phyloP scores from a whole-genome alignment of 1,140 invertebrate genomes.

The Theocolax elegans region DNA sequence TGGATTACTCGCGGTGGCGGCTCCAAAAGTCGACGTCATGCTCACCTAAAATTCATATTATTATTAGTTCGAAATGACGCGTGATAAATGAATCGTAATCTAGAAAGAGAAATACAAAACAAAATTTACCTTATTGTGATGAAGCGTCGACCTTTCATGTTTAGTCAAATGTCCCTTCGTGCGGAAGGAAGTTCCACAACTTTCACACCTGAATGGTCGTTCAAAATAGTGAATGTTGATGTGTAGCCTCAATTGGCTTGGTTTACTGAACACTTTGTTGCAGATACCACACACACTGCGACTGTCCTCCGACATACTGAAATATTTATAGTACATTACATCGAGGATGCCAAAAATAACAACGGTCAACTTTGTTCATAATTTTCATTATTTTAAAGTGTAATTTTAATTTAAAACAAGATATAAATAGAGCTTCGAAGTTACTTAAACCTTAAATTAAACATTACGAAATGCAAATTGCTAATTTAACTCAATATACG shows the following conservation, averaged over 20 bases:
- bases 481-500: too few species aligned
- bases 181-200: constrained; percentile 89
- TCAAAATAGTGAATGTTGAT: constrained; percentile 97
- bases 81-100: too few species aligned
- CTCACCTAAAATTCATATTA: constrained; percentile 66
- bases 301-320: constrained; percentile 77
- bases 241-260: constrained; percentile 89
- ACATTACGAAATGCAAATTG: too few species aligned
- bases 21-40: constrained; percentile 88
- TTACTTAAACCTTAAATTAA: too few species aligned
- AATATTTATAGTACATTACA: too few species aligned
- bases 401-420: too few species aligned
- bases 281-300: constrained; percentile 88
- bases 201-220: constrained; percentile 89
- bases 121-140: constrained; percentile 84
- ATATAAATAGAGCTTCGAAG: too few species aligned
- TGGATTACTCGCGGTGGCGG: constrained; percentile 87
- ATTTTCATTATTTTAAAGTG: too few species aligned
- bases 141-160: constrained; percentile 88
- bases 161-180: constrained; percentile 93
- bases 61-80: too few species aligned
- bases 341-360: too few species aligned
- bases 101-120: too few species aligned
- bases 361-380: too few species aligned
- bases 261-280: constrained; percentile 90